Conservation (phyloP, 1,140 invertebrate genomes). For the Pseudomyrmex dendroicus region DNA sequence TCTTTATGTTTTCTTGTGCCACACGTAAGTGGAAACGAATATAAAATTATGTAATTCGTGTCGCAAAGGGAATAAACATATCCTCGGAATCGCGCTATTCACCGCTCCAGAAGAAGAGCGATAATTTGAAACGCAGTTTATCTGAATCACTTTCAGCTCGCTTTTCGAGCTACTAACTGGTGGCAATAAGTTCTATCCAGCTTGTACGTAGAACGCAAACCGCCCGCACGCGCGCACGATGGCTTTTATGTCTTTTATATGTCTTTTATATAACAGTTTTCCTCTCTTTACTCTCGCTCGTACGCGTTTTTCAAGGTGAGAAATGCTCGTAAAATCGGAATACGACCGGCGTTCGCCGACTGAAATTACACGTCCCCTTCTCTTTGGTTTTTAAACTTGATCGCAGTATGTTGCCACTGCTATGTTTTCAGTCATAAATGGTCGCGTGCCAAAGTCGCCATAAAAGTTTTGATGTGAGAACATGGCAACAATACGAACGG, state of each 20-base stretch:
- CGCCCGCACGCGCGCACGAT: constrained; percentile 17
- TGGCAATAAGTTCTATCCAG: constrained; percentile 49
- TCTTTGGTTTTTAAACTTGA: constrained; percentile 57
- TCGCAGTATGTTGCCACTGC: constrained; percentile 29
- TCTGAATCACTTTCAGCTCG: constrained; percentile 42
- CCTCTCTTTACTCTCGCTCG: constrained; percentile 22
- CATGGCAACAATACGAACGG: not conserved
- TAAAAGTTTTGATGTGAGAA: constrained; percentile 34
- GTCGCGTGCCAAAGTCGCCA: constrained; percentile 48
- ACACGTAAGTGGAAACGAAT: constrained; percentile 41
- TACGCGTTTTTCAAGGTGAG: constrained; percentile 53
- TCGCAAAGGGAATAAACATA: constrained; percentile 55
- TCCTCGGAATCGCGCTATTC: constrained; percentile 26
- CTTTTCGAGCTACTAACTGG: constrained; percentile 53
- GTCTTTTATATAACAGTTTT: constrained; percentile 57
- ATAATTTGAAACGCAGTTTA: constrained; percentile 61
- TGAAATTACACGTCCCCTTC: constrained; percentile 41
- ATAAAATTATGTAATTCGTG: constrained; percentile 57
- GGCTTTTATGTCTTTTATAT: constrained; percentile 54
- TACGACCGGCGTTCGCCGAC: constrained; percentile 26
- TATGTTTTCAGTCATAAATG: constrained; percentile 45
- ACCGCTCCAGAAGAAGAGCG: constrained; percentile 47
- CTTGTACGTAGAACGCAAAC: constrained; percentile 43
- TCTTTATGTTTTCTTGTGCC: not conserved
- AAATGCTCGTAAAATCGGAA: constrained; percentile 52